These are phyloP conservation scores for Columba guinea DNA, from an alignment of 2,797 vertebrate species.

Conservation along the genomic window DNA sequence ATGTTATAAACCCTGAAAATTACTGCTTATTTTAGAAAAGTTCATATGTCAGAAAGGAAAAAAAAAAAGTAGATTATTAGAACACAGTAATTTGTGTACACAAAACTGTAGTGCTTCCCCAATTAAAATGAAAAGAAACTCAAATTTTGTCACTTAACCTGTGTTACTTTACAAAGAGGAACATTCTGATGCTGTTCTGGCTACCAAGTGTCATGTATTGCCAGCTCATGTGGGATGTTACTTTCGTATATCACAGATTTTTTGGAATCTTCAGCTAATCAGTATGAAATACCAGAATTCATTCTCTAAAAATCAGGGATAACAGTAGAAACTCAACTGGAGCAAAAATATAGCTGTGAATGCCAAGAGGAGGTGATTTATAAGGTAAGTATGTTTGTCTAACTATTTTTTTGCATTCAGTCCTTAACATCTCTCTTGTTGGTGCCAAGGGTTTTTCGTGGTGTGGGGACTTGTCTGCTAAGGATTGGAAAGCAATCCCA, in stretches of 20 bases:
- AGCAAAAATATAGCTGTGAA: background rate
- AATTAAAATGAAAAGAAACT: background rate
- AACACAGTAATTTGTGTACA: conserved; percentile 10
- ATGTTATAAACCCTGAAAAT: conserved; percentile 67
- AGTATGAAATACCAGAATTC: background rate
- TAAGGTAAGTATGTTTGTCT: background rate
- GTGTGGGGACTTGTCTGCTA: background rate
- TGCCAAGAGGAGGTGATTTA: background rate
- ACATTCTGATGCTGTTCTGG: background rate
- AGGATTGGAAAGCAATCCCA: background rate
- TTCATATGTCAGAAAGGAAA: conserved; percentile 47
- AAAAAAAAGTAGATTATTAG: conserved; percentile 43
- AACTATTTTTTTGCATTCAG: background rate
- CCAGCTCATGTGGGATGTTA: background rate
- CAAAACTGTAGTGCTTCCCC: background rate
- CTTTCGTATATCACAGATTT: background rate
- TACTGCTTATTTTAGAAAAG: conserved; percentile 62
- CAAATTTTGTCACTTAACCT: background rate
- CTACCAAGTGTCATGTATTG: background rate
- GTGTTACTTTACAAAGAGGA: background rate
- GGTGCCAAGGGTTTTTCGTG: background rate
- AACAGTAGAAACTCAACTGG: background rate
- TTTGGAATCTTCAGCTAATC: background rate
- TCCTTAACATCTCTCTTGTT: background rate
- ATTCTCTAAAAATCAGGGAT: background rate